These are phyloP conservation scores for Polyploca ridens DNA, from an alignment of 2,888 invertebrate species.

Conservation along the genomic window DNA sequence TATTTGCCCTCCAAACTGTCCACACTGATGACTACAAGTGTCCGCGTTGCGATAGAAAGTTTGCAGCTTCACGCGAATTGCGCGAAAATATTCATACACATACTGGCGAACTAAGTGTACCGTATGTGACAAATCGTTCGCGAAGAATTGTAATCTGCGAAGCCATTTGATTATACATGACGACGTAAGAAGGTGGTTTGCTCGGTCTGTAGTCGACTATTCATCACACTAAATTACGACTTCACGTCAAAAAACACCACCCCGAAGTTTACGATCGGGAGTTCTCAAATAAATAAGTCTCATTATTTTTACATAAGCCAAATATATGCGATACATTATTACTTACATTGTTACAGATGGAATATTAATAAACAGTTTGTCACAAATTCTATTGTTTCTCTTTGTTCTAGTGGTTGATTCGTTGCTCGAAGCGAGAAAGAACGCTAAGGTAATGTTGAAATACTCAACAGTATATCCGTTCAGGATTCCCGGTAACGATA, in stretches of 20 bases:
- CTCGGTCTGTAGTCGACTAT: conserved; percentile 7
- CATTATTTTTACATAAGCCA: not conserved
- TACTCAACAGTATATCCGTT: conserved; percentile 65
- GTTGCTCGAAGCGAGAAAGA: conserved; percentile 58
- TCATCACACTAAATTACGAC: not conserved
- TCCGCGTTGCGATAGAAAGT: conserved; percentile 31
- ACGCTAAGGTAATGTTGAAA: conserved; percentile 61
- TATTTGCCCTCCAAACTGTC: conserved; percentile 32
- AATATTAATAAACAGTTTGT: conserved; percentile 29
- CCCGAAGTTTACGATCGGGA: conserved; percentile 27
- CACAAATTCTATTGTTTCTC: conserved; percentile 41
- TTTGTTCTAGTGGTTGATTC: conserved; percentile 68
- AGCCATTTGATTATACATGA: conserved; percentile 11
- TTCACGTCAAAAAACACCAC: conserved; percentile 21
- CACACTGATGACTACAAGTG: conserved; percentile 37
- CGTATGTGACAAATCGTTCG: not conserved
- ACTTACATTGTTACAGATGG: not conserved
- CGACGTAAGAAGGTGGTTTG: conserved; percentile 2
- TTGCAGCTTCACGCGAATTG: conserved; percentile 22
- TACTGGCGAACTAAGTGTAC: conserved; percentile 13
- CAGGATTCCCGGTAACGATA: conserved; percentile 54
- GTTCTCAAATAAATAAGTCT: not conserved
- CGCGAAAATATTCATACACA: conserved; percentile 27
- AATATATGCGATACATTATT: no score
- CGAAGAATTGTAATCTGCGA: not conserved